phyloP scores from a whole-genome alignment of 2,888 invertebrate genomes.

The Teleogryllus oceanicus region DNA sequence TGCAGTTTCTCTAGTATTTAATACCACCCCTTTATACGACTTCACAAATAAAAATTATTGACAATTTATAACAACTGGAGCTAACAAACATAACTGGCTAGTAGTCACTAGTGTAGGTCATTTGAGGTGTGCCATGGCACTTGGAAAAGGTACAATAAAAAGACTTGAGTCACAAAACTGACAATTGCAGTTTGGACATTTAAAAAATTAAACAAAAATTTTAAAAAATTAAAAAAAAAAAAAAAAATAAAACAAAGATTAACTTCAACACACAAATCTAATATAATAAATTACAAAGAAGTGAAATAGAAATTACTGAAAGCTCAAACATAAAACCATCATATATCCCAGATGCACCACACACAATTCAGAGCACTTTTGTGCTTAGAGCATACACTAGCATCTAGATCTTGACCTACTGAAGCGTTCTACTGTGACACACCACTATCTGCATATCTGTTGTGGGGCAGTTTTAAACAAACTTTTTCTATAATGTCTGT shows the following conservation, averaged over 20 bases:
- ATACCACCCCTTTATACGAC: no score
- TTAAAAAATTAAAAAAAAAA: no score
- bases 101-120: slow-evolving; percentile 6
- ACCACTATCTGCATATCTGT: not conserved
- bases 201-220: no score
- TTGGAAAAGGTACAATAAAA: not conserved
- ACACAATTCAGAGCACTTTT: not conserved
- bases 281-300: slow-evolving; percentile 6
- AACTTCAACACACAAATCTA: not conserved
- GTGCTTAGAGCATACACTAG: not conserved
- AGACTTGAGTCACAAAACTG: not conserved
- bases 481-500: not conserved
- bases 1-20: no score
- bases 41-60: no score
- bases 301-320: not conserved
- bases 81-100: not conserved
- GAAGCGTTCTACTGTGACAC: not conserved
- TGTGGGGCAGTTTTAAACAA: not conserved
- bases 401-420: not conserved
- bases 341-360: not conserved
- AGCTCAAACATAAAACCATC: slow-evolving; percentile 9
- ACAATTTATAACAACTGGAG: no score
- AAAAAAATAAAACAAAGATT: not conserved
- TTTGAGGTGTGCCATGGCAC: not conserved
- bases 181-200: not conserved